These are phyloP conservation scores for Columba guinea DNA, from an alignment of 2,797 vertebrate species.

Conservation along the genomic window DNA sequence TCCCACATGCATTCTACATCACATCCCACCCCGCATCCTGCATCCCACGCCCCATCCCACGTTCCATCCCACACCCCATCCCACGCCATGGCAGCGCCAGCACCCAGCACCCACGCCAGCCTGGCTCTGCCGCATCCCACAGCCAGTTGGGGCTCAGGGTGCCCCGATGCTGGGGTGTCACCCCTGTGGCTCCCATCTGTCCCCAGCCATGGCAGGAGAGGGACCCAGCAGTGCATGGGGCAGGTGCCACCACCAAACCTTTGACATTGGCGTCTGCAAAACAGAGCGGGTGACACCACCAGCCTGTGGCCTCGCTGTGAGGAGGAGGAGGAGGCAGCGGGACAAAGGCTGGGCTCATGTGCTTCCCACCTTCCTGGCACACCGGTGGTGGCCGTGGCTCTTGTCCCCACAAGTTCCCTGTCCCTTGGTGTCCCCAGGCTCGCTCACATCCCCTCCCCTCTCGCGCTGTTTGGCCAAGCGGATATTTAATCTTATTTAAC, in stretches of 20 bases:
- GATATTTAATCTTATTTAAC: background rate
- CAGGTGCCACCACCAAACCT: background rate
- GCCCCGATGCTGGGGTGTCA: background rate
- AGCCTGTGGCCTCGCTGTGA: background rate
- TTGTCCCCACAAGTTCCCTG: background rate
- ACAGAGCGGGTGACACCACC: background rate
- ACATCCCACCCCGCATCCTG: background rate
- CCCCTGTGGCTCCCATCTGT: background rate
- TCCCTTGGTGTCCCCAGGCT: background rate
- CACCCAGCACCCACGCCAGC: background rate
- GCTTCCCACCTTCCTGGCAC: background rate
- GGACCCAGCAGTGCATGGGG: too few relatives aligned
- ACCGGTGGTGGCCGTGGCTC: background rate
- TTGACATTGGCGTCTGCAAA: background rate
- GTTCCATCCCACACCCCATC: background rate
- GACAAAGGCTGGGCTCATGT: background rate
- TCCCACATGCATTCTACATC: too few relatives aligned
- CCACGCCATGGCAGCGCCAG: background rate
- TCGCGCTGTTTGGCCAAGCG: accelerated
- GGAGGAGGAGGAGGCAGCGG: background rate
- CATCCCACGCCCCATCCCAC: background rate
- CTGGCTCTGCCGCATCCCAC: background rate
- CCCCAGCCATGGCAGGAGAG: accelerated
- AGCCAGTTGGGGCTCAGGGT: background rate
- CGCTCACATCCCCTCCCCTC: background rate